These are phyloP conservation scores for human (Homo sapiens) DNA, from an alignment of 2,113 vertebrate species.

Conservation along the genomic window GRCh38 chr11:127482501-127483000, in stretches of 20 bases:
- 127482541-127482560: fast-evolving
- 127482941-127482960: too few species aligned
- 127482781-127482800: background rate
- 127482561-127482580: fast-evolving
- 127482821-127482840: background rate
- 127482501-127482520: background rate
- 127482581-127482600: background rate
- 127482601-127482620: background rate
- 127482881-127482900: too few species aligned
- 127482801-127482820: background rate
- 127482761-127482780: constrained; percentile 20
- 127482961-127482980: too few species aligned
- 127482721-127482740: background rate
- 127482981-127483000: too few species aligned
- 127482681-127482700: background rate
- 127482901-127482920: too few species aligned
- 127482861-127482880: background rate
- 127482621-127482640: background rate
- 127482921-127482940: too few species aligned
- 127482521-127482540: fast-evolving
- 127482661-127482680: background rate
- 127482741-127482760: background rate
- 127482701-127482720: background rate
- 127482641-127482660: background rate
- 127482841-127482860: background rate